Conservation (phyloP, 2,888 invertebrate genomes). For the Ennomos fuscantarius region DNA sequence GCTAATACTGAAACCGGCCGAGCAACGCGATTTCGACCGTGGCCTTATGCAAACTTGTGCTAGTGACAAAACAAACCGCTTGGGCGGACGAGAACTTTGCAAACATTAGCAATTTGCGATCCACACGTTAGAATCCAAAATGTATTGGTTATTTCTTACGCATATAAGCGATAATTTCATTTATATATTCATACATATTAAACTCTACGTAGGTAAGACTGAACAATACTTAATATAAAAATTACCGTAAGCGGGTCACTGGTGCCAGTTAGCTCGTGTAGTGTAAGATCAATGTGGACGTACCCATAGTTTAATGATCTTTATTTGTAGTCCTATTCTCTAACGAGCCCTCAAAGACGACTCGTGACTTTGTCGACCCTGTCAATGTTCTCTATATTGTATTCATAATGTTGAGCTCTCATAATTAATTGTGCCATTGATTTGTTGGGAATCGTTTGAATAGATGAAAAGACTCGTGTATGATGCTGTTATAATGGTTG, state of each 20-base stretch:
- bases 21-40: slow-evolving; percentile 50
- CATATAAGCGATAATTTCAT: slow-evolving; percentile 2
- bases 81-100: slow-evolving; percentile 46
- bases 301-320: slow-evolving; percentile 30
- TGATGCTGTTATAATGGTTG: slow-evolving; percentile 8
- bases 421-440: slow-evolving; percentile 31
- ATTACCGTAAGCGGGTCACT: slow-evolving; percentile 16
- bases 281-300: slow-evolving; percentile 32
- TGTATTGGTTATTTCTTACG: slow-evolving; percentile 33
- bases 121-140: slow-evolving; percentile 34
- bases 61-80: slow-evolving; percentile 46
- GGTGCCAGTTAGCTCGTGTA: slow-evolving; percentile 10
- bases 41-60: slow-evolving; percentile 58
- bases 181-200: no score
- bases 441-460: slow-evolving; percentile 20
- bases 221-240: no score
- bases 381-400: slow-evolving; percentile 35
- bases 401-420: slow-evolving; percentile 26
- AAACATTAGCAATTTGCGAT: slow-evolving; percentile 45
- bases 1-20: slow-evolving; percentile 47
- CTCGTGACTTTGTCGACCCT: slow-evolving; percentile 40
- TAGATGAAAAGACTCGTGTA: slow-evolving; percentile 13
- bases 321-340: slow-evolving; percentile 32
- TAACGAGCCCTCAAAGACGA: slow-evolving; percentile 32
- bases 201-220: no score